phyloP scores from a whole-genome alignment of 2,113 vertebrate species.

The Zosterops pallidus region DNA sequence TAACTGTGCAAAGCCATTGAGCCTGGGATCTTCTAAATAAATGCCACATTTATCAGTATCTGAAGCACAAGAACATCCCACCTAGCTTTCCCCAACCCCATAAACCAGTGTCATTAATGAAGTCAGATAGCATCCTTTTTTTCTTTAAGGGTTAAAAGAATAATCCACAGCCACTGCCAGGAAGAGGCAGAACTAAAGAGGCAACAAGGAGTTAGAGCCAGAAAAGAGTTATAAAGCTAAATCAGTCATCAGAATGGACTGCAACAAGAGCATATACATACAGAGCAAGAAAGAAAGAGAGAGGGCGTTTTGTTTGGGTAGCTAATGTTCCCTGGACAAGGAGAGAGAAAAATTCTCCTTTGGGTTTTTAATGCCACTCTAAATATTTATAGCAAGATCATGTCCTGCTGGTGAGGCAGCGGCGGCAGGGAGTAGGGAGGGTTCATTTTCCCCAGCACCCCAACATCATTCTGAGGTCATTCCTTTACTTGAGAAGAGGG shows the following conservation, averaged over 20 bases:
- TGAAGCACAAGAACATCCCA: conserved; percentile 1
- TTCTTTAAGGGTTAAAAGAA: conserved; percentile 52
- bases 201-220: conserved; percentile 7
- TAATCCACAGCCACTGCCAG: neutral
- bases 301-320: conserved; percentile 52
- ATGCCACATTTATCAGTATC: conserved; percentile 1
- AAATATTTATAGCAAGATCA: conserved; percentile 59
- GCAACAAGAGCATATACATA: neutral
- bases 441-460: neutral
- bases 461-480: neutral
- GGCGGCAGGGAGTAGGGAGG: accelerated
- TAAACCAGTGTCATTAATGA: neutral
- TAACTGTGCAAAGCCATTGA: neutral
- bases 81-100: neutral
- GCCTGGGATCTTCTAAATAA: neutral
- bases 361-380: conserved; percentile 50
- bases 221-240: neutral
- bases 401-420: conserved; percentile 12
- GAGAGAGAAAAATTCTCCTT: conserved; percentile 17
- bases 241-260: conserved; percentile 29
- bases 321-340: conserved; percentile 27
- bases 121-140: neutral
- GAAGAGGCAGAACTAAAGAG: conserved; percentile 19
- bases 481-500: neutral
- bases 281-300: neutral